Evolutionary conservation across 2,113 vertebrate species (phyloP), one percentile per base, ranked within the genome.

Genomic region (Oryzias melastigma): DNA sequence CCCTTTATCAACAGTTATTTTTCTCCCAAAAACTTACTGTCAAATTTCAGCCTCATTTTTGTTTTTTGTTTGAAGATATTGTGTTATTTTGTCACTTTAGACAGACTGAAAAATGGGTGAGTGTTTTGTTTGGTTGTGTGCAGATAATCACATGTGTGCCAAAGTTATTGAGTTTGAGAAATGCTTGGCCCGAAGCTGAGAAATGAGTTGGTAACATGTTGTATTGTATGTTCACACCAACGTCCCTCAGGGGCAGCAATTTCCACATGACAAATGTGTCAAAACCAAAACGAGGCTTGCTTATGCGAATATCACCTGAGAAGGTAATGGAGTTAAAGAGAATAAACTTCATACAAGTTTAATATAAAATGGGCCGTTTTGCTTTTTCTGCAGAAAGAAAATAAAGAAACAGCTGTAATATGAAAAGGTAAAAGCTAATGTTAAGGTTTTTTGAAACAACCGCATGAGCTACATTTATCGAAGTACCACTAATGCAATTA

Each of bases 11-110:
- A 68, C 71, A 68, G 55, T 66, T 61, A 29, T 53, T 65, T 57
- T 47, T 67, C 51, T 64, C 81, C 45, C 35, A 60, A 77, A 82
- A 74, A 72, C 69, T 29, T 29, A 77, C 66, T 71, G 74, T 84
- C 65, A 69, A 73, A 52, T 22, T 76, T 53, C 65, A 64, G 76
- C 68, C 77, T 78, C 73, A 35, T 75, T 53, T 29, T 72, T 73
- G 71, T 62, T 77, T 71, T 68, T 68, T 74, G 65, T 71, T 82
- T 80, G 73, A 81, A 80, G 80, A 83, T 70, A 81, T 65, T 78
- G 80, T 70, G 72, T 74, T 54, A 7, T 29, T 72, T 50, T 75
- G 75, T 81, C 52, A 49, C 81, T 42, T 77, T 68, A 71, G 79
- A 68, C 70, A 65, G 56, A 53, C 50, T 74, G 58, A 68, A 75